Evolutionary conservation across 2,888 invertebrate species (phyloP), one percentile per base, ranked within the genome.

Genomic region (Chirona hameri): DNA sequence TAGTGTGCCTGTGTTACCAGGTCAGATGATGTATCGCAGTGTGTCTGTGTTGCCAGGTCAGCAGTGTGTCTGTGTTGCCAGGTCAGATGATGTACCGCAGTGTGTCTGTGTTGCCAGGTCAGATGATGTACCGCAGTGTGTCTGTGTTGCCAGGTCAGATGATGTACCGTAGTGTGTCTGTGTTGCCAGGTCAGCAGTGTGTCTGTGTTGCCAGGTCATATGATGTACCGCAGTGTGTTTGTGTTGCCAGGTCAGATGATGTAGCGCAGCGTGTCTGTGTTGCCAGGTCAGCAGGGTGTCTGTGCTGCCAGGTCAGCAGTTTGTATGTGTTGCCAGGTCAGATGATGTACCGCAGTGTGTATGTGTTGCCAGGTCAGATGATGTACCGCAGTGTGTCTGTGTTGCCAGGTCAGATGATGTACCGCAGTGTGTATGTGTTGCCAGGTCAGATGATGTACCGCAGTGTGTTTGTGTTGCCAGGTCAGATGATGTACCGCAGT

Each of bases 401-500:
- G 60, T 10, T 29, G 55, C 7, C 83, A 85, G 94, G 98, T 86
- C 98, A 98, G 91, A 99, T 99, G 98, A 94, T 98, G 87, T 98
- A 95, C 39, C 39, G 7, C 39, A 39, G 39, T 39, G 39, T 39
- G 39, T 39, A 2, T 39, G 39, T 39, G 39, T 39, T 39, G 39
- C 39, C 39, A 39, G 39, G 7, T 39, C 39, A 39, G n/a, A n/a
- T n/a, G n/a, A n/a, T n/a, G n/a, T n/a, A n/a, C n/a, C n/a, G 39
- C 39, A 39, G 39, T 39, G 39, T 18, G 55, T 55, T 2, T 21
- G 24, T 24, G 60, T 10, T 29, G 55, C 7, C 83, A 85, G 94
- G 98, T 86, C 98, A 98, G 91, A 99, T 99, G 98, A 94, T 98
- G 87, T 98, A 95, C 39, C 39, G 7, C 39, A 39, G 39, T 39